Base-by-base conservation (phyloP, 2,797 vertebrate species). In the Coccyzus lansbergi region DNA sequence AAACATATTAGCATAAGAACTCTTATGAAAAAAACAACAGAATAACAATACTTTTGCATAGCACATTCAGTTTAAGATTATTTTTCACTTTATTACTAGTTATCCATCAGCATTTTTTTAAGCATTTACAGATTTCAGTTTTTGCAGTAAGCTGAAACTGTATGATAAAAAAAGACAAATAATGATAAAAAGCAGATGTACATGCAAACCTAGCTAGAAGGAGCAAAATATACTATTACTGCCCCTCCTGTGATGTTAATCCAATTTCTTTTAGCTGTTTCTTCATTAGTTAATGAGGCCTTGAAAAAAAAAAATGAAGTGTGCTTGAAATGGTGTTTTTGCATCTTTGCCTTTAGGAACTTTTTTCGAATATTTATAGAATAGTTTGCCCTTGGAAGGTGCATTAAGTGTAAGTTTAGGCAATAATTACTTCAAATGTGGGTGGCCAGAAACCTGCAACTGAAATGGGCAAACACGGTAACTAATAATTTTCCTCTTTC, bases 241-340 rank as follows among this genome's bases (percentile, higher is more conserved):
- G 84, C 83, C 95, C 97, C 94, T 97, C 96, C 97, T 97, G 96
- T 96, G 97, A 97, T 97, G 97, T 96, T 97, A 98, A 98, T 98
- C 97, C 91, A 88, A 44, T 97, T 97, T 97, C 97, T 97, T 96
- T 97, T 95, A 97, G 96, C 95, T 96, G 92, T 97, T 97, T 97
- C 96, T 97, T 97, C 97, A 97, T 97, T 98, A 97, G 95, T 96
- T 98, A 97, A 98, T 96, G 97, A 97, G 89, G 92, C 97, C 95
- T 97, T 95, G 83, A 92, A 64, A 16, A 90, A 94, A 95, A 96
- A 44, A 46, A 60, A 49, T 48, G 93, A 94, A 90, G 56, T 83
- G 34, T 84, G 46, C 95, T 96, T 96, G 67, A 92, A 95, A 96
- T 96, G 81, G 64, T 94, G 85, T 38, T 92, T 97, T 95, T 96